phyloP scores from a whole-genome alignment of 2,888 invertebrate genomes.

The Zygothrica quintamaculata region DNA sequence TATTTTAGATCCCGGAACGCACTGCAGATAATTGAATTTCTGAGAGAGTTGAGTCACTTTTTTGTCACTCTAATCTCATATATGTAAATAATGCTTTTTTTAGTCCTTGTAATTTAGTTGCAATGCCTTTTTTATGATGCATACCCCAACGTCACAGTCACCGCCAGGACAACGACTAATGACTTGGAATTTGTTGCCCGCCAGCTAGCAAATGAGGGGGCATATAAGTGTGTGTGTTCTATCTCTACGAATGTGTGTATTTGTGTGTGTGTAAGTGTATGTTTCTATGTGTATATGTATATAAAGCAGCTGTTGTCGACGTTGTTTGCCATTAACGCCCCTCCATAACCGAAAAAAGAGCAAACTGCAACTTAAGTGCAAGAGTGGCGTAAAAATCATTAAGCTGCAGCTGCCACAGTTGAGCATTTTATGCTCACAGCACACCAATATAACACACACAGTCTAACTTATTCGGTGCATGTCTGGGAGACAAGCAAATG shows the following conservation, averaged over 20 bases:
- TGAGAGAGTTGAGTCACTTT: slow-evolving; percentile 10
- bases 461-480: not conserved
- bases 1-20: not conserved
- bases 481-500: slow-evolving; percentile 36
- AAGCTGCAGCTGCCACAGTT: slow-evolving; percentile 63
- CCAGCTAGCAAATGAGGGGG: slow-evolving; percentile 73
- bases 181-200: slow-evolving; percentile 75
- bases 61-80: slow-evolving; percentile 38
- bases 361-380: slow-evolving; percentile 68
- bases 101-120: slow-evolving; percentile 58
- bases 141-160: slow-evolving; percentile 17
- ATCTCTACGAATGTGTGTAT: not conserved
- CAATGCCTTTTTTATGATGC: slow-evolving; percentile 33
- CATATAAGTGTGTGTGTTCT: not conserved
- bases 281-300: slow-evolving; percentile 16
- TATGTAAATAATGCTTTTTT: slow-evolving; percentile 43
- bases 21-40: not conserved
- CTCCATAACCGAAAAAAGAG: slow-evolving; percentile 40
- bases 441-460: slow-evolving; percentile 18
- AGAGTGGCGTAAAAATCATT: slow-evolving; percentile 71
- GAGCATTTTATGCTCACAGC: slow-evolving; percentile 25
- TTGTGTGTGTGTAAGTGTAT: slow-evolving; percentile 17
- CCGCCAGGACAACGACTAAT: slow-evolving; percentile 69
- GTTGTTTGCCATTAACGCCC: slow-evolving; percentile 73
- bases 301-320: slow-evolving; percentile 66